These are phyloP conservation scores for Euwallacea fornicatus DNA, from an alignment of 1,140 invertebrate genomes.

Conservation along the genomic window DNA sequence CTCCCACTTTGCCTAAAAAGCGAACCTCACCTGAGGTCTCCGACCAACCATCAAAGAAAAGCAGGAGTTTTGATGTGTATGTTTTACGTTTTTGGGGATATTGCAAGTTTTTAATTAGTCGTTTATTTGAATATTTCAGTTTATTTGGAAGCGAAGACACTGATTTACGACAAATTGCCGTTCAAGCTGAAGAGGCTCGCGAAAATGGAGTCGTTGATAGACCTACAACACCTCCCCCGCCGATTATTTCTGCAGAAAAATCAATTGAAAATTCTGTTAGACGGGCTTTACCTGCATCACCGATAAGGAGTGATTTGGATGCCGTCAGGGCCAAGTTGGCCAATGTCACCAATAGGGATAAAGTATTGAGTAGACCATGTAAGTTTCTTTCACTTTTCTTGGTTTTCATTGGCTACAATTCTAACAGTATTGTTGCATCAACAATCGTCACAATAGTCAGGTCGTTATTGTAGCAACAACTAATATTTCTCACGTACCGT, in stretches of 20 bases:
- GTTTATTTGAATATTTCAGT: constrained; percentile 58
- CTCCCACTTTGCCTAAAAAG: constrained; percentile 58
- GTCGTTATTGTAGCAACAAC: too few relatives aligned
- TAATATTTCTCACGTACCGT: too few relatives aligned
- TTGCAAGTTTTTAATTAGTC: constrained; percentile 49
- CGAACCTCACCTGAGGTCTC: constrained; percentile 60
- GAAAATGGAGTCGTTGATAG: constrained; percentile 51
- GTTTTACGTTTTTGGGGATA: constrained; percentile 47
- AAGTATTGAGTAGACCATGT: constrained; percentile 45
- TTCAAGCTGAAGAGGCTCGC: constrained; percentile 56
- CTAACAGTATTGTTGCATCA: too few relatives aligned
- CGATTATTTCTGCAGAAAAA: constrained; percentile 57
- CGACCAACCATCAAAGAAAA: constrained; percentile 65
- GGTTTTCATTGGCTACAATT: too few relatives aligned
- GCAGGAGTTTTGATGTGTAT: constrained; percentile 78
- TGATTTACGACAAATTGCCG: constrained; percentile 73
- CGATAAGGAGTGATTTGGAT: constrained; percentile 57
- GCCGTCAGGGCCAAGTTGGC: constrained; percentile 64
- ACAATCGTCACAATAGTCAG: too few relatives aligned
- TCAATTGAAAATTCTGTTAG: constrained; percentile 46
- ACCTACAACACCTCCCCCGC: constrained; percentile 55
- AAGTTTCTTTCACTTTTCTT: constrained; percentile 22
- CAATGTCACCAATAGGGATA: constrained; percentile 65
- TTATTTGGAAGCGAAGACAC: constrained; percentile 91
- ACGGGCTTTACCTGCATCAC: constrained; percentile 54